A percentile compares a stretch with the other conserved stretches of the same genome.
Evolutionary conservation across 2,797 vertebrate species (phyloP).

Genomic region (Heliangelus exortis): DNA sequence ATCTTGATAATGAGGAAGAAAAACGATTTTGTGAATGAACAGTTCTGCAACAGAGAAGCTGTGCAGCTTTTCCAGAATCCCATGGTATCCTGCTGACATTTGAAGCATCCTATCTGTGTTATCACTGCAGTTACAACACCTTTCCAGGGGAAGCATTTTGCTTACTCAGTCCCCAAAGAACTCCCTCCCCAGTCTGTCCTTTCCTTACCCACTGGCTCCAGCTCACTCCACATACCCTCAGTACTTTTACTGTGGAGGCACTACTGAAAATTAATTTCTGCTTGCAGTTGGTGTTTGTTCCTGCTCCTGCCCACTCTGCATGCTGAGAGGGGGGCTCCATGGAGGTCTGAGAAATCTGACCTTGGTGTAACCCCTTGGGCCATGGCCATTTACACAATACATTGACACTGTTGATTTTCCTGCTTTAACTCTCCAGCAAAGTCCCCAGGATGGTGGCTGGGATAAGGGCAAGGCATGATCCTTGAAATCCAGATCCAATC

Average conservation of each 20-base stretch:
- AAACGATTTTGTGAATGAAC: background rate
- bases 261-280: background rate
- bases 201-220: background rate
- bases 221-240: background rate
- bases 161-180: background rate
- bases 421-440: background rate
- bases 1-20: background rate
- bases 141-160: conserved; percentile 16
- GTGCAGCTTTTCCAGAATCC: background rate
- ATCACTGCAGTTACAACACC: background rate
- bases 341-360: background rate
- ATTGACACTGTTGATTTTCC: background rate
- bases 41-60: background rate
- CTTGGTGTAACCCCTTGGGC: background rate
- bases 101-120: background rate
- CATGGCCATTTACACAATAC: background rate
- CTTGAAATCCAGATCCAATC: background rate
- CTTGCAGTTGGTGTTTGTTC: background rate
- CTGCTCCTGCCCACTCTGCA: background rate
- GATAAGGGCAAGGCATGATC: background rate
- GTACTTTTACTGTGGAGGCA: background rate
- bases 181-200: background rate
- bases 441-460: rapidly evolving
- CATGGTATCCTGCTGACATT: background rate
- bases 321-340: background rate